Conservation (phyloP, 2,888 invertebrate genomes). For the Anthrax anthrax region DNA sequence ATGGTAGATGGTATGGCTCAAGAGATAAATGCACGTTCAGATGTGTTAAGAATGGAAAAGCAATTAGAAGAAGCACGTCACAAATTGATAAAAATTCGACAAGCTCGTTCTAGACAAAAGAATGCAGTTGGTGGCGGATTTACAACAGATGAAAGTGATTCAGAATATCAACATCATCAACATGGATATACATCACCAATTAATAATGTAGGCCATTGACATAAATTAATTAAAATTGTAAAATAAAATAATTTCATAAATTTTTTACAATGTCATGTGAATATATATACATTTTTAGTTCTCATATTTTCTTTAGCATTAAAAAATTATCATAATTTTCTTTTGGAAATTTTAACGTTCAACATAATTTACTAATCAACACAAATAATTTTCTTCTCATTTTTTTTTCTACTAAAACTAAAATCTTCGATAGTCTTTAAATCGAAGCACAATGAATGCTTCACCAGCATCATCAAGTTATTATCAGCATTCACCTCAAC, state of each 20-base stretch:
- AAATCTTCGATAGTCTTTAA: constrained; percentile 26
- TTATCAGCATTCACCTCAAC: constrained; percentile 7
- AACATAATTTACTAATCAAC: too few relatives aligned
- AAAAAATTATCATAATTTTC: too few relatives aligned
- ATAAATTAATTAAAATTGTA: neutral
- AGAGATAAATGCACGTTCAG: constrained; percentile 81
- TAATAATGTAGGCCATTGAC: constrained; percentile 4
- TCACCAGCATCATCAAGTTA: constrained; percentile 30
- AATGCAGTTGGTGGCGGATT: constrained; percentile 40
- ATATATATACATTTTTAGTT: too few relatives aligned
- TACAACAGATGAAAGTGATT: constrained; percentile 45
- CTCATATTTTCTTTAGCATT: too few relatives aligned
- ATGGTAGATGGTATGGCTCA: constrained; percentile 97
- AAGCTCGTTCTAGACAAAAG: constrained; percentile 75
- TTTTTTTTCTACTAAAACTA: too few relatives aligned
- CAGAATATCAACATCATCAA: constrained; percentile 35
- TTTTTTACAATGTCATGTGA: too few relatives aligned
- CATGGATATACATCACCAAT: constrained; percentile 21
- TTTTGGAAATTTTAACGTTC: too few relatives aligned
- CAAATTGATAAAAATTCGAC: constrained; percentile 77
- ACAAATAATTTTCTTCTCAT: too few relatives aligned
- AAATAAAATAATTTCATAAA: neutral
- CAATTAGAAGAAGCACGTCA: constrained; percentile 87
- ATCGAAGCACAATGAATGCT: constrained; percentile 26
- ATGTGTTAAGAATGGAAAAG: constrained; percentile 85